Base-by-base conservation (phyloP, 1,140 invertebrate species). In the Calosoma granatense region DNA sequence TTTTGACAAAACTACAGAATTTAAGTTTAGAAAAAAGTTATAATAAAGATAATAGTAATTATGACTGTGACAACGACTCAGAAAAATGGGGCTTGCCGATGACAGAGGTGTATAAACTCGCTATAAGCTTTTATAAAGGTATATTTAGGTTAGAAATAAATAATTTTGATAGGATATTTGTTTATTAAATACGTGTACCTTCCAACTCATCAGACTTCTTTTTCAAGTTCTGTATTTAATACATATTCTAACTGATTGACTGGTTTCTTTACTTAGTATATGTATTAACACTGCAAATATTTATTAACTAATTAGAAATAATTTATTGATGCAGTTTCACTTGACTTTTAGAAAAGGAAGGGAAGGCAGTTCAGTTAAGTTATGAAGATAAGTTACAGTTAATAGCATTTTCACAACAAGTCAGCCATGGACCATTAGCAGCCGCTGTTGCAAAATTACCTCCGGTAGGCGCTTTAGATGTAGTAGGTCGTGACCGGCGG, bases 371-470 rank as follows among this genome's bases (percentile, higher is more conserved):
- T 26, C 92, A 96, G 67, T 78, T 97, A 52, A 91, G 89, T 26
- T 98, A 97, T 73, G 87, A 94, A 71, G 92, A 97, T 68, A 92
- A 94, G 72, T 72, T 96, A 17, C 88, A 89, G 69, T 71, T 98
- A 58, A 87, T 97, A 11, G 94, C 94, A 1, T 90, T 91, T 64
- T 92, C 88, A 4, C 90, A 95, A 68, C 94, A 98, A 81, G 88
- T 89, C 3, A 80, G 79, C 6, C 84, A 94, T 75, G 95, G 95
- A 3, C 87, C 90, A 59, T 93, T 87, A 65, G 77, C 83, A 61
- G 72, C 81, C 36, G 82, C 72, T 22, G 58, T 73, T 2, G 79
- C 86, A 58, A 87, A 85, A 59, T 82, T 85, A 9, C 85, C 90
- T 30, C 90, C 92, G 26, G 73, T 97, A 26, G 95, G 95, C 30